Percentiles rank a stretch among this genome's conserved stretches.
These are phyloP conservation scores for Phoenoteleia sp. DNA, from an alignment of 2,888 invertebrate species.

Conservation along the genomic window DNA sequence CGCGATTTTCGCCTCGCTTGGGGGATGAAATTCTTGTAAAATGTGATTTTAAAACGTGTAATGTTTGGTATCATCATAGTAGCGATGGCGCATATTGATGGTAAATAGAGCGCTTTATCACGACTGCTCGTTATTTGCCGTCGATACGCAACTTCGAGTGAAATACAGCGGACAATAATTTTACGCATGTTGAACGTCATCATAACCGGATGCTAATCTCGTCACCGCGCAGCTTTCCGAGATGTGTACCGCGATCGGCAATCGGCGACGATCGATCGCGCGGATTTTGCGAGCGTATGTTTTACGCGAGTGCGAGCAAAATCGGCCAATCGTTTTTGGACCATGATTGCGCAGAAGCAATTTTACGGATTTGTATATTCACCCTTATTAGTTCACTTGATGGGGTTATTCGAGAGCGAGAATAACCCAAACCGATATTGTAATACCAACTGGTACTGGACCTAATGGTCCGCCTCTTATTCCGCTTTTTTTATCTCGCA, in stretches of 20 bases:
- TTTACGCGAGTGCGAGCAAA: conserved; percentile 25
- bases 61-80: conserved; percentile 56
- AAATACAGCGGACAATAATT: conserved; percentile 79
- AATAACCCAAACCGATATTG: conserved; percentile 28
- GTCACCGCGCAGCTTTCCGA: conserved; percentile 61
- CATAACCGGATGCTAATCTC: conserved; percentile 72
- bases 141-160: conserved; percentile 74
- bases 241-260: conserved; percentile 45
- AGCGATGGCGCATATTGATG: conserved; percentile 68
- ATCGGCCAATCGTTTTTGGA: conserved; percentile 52
- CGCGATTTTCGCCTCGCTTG: conserved; percentile 31
- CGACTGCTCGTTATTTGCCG: conserved; percentile 72
- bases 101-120: conserved; percentile 72
- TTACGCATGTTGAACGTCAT: conserved; percentile 74
- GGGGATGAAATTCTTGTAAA: conserved; percentile 37
- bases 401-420: conserved; percentile 38
- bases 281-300: conserved; percentile 46
- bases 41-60: conserved; percentile 62
- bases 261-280: conserved; percentile 65
- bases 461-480: not conserved
- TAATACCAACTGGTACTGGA: conserved; percentile 15
- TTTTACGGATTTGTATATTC: conserved; percentile 52
- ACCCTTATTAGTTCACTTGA: conserved; percentile 4
- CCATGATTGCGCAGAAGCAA: conserved; percentile 52
- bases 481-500: no score